These are phyloP conservation scores for Hyalella azteca DNA, from an alignment of 2,888 invertebrate genomes.

Conservation along the genomic window DNA sequence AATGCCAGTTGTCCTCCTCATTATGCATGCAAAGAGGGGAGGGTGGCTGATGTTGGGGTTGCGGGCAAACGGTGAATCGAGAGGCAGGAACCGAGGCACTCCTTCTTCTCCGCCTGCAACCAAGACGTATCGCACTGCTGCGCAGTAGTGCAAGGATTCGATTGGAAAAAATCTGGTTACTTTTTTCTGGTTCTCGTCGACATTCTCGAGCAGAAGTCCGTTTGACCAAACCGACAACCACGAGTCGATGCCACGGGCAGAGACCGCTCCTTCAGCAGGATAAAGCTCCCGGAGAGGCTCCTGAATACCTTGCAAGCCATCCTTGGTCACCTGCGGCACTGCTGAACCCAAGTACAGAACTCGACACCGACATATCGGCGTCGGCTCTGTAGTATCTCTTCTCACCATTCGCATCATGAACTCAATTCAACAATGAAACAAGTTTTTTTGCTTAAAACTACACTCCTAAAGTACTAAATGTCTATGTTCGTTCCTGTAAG, in stretches of 20 bases:
- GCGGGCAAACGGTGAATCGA: constrained; percentile 95
- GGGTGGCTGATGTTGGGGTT: constrained; percentile 92
- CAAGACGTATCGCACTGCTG: constrained; percentile 86
- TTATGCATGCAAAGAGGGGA: constrained; percentile 94
- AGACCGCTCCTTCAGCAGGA: constrained; percentile 89
- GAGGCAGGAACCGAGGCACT: constrained; percentile 86
- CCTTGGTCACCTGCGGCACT: constrained; percentile 96
- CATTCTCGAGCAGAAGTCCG: constrained; percentile 89
- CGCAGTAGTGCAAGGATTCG: constrained; percentile 92
- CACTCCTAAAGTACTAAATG: no score
- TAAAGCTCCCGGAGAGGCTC: constrained; percentile 95
- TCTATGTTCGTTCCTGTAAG: neutral
- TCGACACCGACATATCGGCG: constrained; percentile 94
- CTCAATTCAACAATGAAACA: neutral
- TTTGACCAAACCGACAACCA: constrained; percentile 98
- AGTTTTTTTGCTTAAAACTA: neutral
- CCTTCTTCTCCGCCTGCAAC: constrained; percentile 65
- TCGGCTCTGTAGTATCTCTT: constrained; percentile 67
- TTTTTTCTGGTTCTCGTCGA: constrained; percentile 92
- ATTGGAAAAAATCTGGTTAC: constrained; percentile 96
- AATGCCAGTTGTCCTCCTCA: constrained; percentile 93
- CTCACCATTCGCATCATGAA: constrained; percentile 55
- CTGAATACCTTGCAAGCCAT: constrained; percentile 95
- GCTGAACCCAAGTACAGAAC: constrained; percentile 95
- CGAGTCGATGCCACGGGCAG: constrained; percentile 89